phyloP scores from a whole-genome alignment of 2,888 invertebrate genomes.

The Leptinotarsa rubiginosa region DNA sequence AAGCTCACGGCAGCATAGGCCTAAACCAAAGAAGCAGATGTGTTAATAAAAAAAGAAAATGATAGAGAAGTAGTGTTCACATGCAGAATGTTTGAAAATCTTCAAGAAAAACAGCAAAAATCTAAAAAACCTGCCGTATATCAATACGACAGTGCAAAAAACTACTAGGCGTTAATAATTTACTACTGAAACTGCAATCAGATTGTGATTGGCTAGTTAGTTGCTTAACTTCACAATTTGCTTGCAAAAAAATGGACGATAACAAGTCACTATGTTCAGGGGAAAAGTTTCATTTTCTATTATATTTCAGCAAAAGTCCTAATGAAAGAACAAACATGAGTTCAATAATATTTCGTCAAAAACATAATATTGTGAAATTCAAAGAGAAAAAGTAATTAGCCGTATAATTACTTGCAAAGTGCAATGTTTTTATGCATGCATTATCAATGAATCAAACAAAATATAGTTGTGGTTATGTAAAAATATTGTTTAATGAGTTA shows the following conservation, averaged over 20 bases:
- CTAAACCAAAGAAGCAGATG: conserved; percentile 59
- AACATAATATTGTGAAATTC: too few relatives aligned
- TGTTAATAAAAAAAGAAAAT: conserved; percentile 61
- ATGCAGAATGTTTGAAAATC: conserved; percentile 68
- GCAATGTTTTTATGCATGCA: too few relatives aligned
- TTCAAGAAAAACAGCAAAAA: conserved; percentile 50
- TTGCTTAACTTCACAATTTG: conserved; percentile 57
- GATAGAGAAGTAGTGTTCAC: conserved; percentile 54
- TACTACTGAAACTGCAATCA: conserved; percentile 57
- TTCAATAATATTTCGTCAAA: neutral
- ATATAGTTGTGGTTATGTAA: too few relatives aligned
- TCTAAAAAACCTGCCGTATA: conserved; percentile 35
- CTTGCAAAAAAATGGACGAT: conserved; percentile 53
- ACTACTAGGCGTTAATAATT: conserved; percentile 44
- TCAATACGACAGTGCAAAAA: conserved; percentile 47
- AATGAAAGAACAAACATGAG: neutral
- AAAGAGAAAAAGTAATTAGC: too few relatives aligned
- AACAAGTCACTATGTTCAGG: conserved; percentile 55
- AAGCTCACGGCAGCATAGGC: conserved; percentile 60
- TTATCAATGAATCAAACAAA: too few relatives aligned
- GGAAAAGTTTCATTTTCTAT: neutral
- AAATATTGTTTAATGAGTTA: too few relatives aligned
- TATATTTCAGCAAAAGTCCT: neutral
- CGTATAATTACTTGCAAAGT: too few relatives aligned
- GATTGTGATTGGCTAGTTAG: conserved; percentile 60